Conservation (phyloP, 1,140 invertebrate genomes). For the Aphelinus certus region DNA sequence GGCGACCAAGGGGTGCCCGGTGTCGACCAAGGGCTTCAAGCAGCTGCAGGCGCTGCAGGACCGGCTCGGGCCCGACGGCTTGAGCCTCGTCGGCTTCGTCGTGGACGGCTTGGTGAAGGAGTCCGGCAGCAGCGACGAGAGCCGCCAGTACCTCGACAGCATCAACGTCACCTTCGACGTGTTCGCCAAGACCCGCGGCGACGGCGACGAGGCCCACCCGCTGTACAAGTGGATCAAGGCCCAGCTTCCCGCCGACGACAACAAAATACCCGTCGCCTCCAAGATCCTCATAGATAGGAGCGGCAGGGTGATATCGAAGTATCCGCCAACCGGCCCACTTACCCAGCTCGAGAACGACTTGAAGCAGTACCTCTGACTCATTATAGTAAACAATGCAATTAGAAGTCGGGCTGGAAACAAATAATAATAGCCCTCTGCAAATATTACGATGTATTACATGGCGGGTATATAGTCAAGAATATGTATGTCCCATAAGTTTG, state of each 20-base stretch:
- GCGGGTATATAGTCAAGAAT: too few relatives aligned
- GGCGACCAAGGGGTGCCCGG: conserved; percentile 86
- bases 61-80: conserved; percentile 71
- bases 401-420: too few relatives aligned
- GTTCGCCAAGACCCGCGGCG: conserved; percentile 84
- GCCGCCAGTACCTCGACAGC: conserved; percentile 75
- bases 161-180: conserved; percentile 82
- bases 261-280: conserved; percentile 95
- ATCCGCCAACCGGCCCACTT: conserved; percentile 80
- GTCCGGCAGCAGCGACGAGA: conserved; percentile 76
- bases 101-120: conserved; percentile 94
- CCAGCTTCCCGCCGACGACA: conserved; percentile 74
- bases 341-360: conserved; percentile 71
- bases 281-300: conserved; percentile 92
- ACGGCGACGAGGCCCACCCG: conserved; percentile 84
- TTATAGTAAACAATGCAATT: too few relatives aligned
- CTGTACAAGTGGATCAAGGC: conserved; percentile 88
- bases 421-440: too few relatives aligned
- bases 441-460: too few relatives aligned
- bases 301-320: conserved; percentile 84
- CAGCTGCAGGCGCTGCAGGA: conserved; percentile 78
- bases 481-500: too few relatives aligned
- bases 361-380: conserved; percentile 69
- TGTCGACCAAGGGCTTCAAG: conserved; percentile 81
- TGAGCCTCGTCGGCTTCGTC: conserved; percentile 87